Evolutionary conservation across 2,888 invertebrate species (phyloP), one percentile per base, ranked within the genome.

Genomic region (Stenotaenia linearis): DNA sequence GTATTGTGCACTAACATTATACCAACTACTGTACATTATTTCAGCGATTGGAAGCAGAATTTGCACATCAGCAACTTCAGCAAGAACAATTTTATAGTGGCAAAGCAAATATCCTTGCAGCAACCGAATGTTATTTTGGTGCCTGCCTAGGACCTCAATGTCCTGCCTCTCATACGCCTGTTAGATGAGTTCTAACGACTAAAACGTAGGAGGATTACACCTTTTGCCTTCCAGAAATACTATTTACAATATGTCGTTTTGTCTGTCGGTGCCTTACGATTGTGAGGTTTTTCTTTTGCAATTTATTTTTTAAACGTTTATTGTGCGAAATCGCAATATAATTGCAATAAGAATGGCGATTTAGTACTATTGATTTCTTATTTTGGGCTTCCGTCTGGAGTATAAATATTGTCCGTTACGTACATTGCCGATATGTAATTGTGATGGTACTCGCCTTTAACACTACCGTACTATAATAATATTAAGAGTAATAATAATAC

Each of bases 61-160:
- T 75, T 30, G 75, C 75, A 30, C 75, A 75, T 25, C 75, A 75
- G 10, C 75, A 35, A 18, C 75, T 25, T 5, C 75, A 75, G 18
- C 75, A 75, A 10, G 75, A 75, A 75, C 75, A 75, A n/a, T 75
- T 75, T 35, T 75, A 75, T n/a, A 35, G 75, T 28, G 75, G 30
- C 23, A 75, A 32, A 75, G 75, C 30, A 15, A 35, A 30, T 75
- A 21, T 18, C 3, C 30, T 32, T 25, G 75, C 75, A 10, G 35
- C 75, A 75, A 9, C 75, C 75, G 75, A 75, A 28, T 75, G 75
- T 25, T 75, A 75, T 15, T 75, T 25, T 75, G 75, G 75, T 12
- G 75, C 75, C 28, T 75, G 75, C 18, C 28, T 75, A 35, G 75
- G 75, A 12, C 75, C 75, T 12, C 75, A 75, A 25, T 75, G 30